These are phyloP conservation scores for Peromyscus maniculatus DNA, from an alignment of 2,113 vertebrate species.

Conservation along the genomic window DNA sequence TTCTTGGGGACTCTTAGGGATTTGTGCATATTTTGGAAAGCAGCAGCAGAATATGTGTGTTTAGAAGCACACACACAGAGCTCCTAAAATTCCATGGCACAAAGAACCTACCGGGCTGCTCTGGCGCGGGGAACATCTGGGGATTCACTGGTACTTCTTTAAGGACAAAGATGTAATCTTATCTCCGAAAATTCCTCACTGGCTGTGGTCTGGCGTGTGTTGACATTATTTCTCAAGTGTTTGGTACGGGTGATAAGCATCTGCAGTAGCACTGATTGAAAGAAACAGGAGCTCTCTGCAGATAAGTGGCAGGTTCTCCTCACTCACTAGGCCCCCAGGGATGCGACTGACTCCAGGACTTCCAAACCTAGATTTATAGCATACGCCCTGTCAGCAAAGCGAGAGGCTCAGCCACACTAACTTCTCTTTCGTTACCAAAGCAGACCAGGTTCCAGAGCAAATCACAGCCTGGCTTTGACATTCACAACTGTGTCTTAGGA, in stretches of 20 bases:
- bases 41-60: background rate
- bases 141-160: background rate
- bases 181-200: slow-evolving; percentile 80
- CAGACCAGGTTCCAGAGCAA: background rate
- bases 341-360: slow-evolving; percentile 35
- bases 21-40: slow-evolving; percentile 54
- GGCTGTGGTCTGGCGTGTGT: slow-evolving; percentile 66
- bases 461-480: background rate
- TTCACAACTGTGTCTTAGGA: background rate
- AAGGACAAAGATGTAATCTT: slow-evolving; percentile 76
- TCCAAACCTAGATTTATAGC: slow-evolving; percentile 54
- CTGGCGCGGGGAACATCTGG: background rate
- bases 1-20: background rate
- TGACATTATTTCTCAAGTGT: slow-evolving; percentile 81
- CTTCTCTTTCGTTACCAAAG: background rate
- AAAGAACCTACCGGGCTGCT: background rate
- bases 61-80: slow-evolving; percentile 26
- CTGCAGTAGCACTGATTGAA: slow-evolving; percentile 45
- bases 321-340: slow-evolving; percentile 54
- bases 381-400: slow-evolving; percentile 57
- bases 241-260: slow-evolving; percentile 79
- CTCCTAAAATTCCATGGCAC: slow-evolving; percentile 16
- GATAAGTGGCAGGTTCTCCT: slow-evolving; percentile 67
- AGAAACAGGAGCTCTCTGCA: slow-evolving; percentile 63
- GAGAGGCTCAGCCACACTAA: background rate